phyloP scores from a whole-genome alignment of 2,113 vertebrate species.

The Heterotilapia buettikoferi region DNA sequence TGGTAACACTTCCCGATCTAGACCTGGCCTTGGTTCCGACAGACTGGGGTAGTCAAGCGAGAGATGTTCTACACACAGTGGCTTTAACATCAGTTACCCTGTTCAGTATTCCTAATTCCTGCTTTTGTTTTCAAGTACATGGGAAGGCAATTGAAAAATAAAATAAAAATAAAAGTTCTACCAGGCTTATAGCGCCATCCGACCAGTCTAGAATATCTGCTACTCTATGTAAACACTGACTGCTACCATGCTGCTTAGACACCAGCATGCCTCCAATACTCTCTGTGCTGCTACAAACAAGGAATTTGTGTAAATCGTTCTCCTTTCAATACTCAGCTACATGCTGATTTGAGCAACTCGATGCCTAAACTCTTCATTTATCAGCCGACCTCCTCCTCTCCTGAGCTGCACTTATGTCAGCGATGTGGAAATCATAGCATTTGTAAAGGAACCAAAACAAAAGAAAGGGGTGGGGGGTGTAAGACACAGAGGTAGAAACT shows the following conservation, averaged over 20 bases:
- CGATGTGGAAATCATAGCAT: background rate
- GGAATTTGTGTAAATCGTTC: background rate
- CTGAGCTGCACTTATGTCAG: constrained; percentile 18
- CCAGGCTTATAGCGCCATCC: background rate
- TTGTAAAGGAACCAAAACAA: background rate
- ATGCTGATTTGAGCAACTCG: background rate
- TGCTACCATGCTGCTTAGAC: constrained; percentile 40
- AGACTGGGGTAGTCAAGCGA: background rate
- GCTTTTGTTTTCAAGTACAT: constrained; percentile 45
- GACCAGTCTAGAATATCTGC: constrained; percentile 19
- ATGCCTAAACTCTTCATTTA: background rate
- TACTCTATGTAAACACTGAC: constrained; percentile 56
- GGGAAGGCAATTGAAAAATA: constrained; percentile 19
- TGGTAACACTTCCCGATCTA: background rate
- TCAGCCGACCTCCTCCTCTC: background rate
- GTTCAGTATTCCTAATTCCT: constrained; percentile 4
- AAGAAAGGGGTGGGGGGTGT: background rate
- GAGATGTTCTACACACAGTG: constrained; percentile 1
- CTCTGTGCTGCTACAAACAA: constrained; percentile 31
- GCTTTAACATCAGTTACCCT: constrained; percentile 37
- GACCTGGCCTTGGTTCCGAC: background rate
- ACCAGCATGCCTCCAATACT: constrained; percentile 1
- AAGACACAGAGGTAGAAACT: constrained; percentile 69
- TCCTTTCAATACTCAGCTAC: background rate
- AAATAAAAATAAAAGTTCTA: background rate